Percentiles rank a stretch among this genome's conserved stretches.
Evolutionary conservation across 2,797 vertebrate genomes (phyloP).

Genomic region (Trachops cirrhosus): DNA sequence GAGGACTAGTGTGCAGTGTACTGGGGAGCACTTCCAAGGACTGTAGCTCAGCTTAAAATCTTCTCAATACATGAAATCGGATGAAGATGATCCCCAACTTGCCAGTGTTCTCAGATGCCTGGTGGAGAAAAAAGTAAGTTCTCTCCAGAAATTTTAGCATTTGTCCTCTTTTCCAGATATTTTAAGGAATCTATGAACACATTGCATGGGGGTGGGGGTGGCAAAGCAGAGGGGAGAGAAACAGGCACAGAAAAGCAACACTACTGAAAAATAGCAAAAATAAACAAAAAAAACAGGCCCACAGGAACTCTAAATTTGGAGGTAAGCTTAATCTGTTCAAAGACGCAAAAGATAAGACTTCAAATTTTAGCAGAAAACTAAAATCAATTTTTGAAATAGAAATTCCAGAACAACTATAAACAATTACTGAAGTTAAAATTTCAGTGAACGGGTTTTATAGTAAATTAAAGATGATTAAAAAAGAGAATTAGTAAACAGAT

Average conservation of each 20-base stretch:
- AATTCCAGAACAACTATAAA: neutral
- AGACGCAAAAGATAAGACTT: neutral
- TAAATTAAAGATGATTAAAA: neutral
- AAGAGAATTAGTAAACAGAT: neutral
- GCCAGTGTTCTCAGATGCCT: neutral
- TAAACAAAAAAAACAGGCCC: neutral
- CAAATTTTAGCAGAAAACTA: neutral
- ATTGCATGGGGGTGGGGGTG: neutral
- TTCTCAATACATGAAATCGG: neutral
- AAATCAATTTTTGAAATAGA: neutral
- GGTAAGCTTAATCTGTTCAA: neutral
- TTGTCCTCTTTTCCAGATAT: neutral
- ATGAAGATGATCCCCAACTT: neutral
- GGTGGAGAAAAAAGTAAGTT: neutral
- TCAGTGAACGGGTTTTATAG: neutral
- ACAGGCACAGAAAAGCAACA: neutral
- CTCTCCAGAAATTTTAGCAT: neutral
- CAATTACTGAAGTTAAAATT: neutral
- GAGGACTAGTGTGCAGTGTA: neutral
- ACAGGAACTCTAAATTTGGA: neutral
- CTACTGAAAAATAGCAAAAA: neutral
- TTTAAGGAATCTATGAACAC: neutral
- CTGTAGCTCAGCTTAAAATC: neutral
- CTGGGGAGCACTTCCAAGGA: neutral
- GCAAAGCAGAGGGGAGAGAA: neutral